Conservation (phyloP, 1,140 invertebrate species). For the Bombus fervidus region DNA sequence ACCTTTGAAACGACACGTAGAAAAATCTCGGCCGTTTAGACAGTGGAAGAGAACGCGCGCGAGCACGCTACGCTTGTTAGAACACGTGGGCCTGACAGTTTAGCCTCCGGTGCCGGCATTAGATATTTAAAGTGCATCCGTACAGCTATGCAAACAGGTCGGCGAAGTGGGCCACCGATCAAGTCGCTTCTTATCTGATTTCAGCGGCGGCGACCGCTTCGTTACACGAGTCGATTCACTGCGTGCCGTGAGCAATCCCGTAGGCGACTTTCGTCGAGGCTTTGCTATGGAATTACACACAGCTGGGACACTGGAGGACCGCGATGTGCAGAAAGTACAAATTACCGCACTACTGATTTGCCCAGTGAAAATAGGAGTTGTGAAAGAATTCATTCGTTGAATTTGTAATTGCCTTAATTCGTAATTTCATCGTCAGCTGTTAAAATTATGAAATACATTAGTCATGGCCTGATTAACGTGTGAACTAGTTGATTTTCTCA, state of each 20-base stretch:
- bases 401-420: neutral
- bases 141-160: constrained; percentile 43
- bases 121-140: constrained; percentile 51
- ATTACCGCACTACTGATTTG: neutral
- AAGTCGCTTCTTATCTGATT: constrained; percentile 63
- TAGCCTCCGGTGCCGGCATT: constrained; percentile 27
- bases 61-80: neutral
- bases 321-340: neutral
- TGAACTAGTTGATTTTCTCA: too few relatives aligned
- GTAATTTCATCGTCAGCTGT: too few relatives aligned
- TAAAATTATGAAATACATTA: too few relatives aligned
- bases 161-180: constrained; percentile 46
- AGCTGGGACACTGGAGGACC: neutral
- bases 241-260: constrained; percentile 13
- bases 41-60: too few relatives aligned
- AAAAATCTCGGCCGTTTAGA: neutral
- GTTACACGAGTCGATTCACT: constrained; percentile 15
- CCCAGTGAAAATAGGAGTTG: neutral
- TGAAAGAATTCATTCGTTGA: neutral
- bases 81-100: constrained; percentile 41
- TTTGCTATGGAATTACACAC: constrained; percentile 3
- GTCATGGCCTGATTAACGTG: too few relatives aligned
- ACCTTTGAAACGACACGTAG: neutral
- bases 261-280: neutral
- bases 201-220: constrained; percentile 41